Base-by-base conservation (phyloP, 2,797 vertebrate genomes). In the Malacoctenus gilli region DNA sequence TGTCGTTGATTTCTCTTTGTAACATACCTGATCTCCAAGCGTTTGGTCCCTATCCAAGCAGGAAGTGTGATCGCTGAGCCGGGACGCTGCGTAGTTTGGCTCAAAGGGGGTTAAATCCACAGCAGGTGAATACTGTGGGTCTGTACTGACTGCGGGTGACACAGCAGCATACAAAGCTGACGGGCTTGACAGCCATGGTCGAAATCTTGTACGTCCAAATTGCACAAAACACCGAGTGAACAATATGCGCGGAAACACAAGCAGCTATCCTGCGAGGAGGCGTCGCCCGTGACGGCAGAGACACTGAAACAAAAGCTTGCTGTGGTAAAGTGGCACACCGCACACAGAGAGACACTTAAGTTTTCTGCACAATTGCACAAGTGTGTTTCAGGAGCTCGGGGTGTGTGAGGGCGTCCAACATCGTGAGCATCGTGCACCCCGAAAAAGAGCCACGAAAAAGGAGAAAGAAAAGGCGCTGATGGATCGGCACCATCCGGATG, bases 41-140 rank as follows among this genome's bases (percentile, higher is more conserved):
- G 72, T 75, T 78, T 85, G 85, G 82, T 85, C 85, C 75, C 54
- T 63, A n/a, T 73, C 71, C 49, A 32, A 50, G 53, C 18, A 67
- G 46, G 42, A 59, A 38, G 42, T 50, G 25, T 48, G 60, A 80
- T 63, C 53, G 61, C 51, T 40, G 57, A 67, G 46, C 68, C n/a
- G 62, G 70, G 68, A 67, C 28, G 5, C 35, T 21, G 43, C 20
- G 47, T 53, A 43, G n/a, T 72, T 75, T 75, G 81, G 70, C 75
- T 82, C 59, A 55, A 32, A 57, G 22, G 53, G 51, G 36, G 53
- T 47, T 13, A 50, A 62, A 39, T 16, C 59, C 70, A 71, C 37
- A 36, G 50, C 8, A n/a, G 19, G 40, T 39, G 23, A 43, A 42
- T n/a, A 38, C 20, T 48, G 41, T 8, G 49, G 39, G 3, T 46